Evolutionary conservation across 2,113 vertebrate genomes (phyloP).

Genomic region (Phylloscopus trochiloides): DNA sequence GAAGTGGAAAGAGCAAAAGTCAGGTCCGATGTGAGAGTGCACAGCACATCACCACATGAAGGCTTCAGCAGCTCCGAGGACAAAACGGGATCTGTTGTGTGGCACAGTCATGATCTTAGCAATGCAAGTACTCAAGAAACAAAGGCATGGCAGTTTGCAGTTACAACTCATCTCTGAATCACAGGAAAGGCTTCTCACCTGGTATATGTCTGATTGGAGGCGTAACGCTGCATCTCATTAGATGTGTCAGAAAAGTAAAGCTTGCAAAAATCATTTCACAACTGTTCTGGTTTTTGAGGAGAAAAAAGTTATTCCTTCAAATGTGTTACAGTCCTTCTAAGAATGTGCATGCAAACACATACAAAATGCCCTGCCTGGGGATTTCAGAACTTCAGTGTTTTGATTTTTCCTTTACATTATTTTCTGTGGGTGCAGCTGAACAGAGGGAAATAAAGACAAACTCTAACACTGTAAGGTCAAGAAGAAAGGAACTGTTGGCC

Average conservation of each 20-base stretch:
- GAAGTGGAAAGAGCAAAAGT: background rate
- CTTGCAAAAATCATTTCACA: constrained; percentile 4
- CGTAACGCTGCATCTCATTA: background rate
- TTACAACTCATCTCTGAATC: background rate
- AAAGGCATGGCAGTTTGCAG: background rate
- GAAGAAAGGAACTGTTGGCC: background rate
- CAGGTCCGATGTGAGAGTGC: background rate
- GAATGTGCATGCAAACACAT: background rate
- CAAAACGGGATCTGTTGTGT: background rate
- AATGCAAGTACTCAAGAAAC: background rate
- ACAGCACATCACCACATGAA: rapidly evolving
- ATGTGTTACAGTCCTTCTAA: background rate
- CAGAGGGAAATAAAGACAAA: background rate
- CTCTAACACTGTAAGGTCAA: background rate
- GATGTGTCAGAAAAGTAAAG: background rate
- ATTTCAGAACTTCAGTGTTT: background rate
- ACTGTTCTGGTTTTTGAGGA: background rate
- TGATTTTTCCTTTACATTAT: background rate
- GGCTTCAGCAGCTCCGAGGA: background rate
- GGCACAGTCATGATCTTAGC: background rate
- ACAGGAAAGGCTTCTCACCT: constrained; percentile 6
- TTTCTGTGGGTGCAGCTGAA: background rate
- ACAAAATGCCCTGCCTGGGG: background rate
- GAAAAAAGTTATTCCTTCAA: background rate
- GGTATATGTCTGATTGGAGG: background rate